Base-by-base conservation (phyloP, 1,140 invertebrate genomes). In the Macrobrachium nipponense region DNA sequence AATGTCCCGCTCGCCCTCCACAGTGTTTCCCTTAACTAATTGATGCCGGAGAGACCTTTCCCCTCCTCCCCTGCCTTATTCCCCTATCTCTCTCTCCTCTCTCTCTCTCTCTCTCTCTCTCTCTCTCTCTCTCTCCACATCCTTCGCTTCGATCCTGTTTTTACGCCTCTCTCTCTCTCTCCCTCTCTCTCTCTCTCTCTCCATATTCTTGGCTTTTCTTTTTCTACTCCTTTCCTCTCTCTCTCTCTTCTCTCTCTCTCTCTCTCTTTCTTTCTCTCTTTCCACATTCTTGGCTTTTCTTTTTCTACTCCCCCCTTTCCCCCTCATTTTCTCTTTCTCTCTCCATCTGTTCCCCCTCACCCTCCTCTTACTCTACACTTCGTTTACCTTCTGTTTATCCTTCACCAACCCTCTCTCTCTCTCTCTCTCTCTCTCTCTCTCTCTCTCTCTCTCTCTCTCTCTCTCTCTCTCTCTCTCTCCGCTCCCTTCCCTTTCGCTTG, bases 241-340 rank as follows among this genome's bases (percentile, higher is more conserved):
- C 27, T 60, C 51, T 60, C 51, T 44, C 64, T 61, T 64, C 62
- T 43, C 78, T 62, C 27, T 43, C n/a, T 43, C 78, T 43, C 60
- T 80, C 62, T 64, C 78, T 80, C 62, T 77, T 44, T 59, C 75
- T 77, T 44, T 80, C 60, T 64, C 62, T 43, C 62, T 64, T 11
- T 23, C 23, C 44, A 58, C 17, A 58, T 58, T 77, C 43, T 58
- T 18, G 17, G 43, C 23, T 58, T 77, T 58, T 77, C 75, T 43
- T 61, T 44, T 44, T 64, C 59, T 36, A n/a, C 64, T 44, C 43
- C 61, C 60, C 43, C 23, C 27, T 60, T 43, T 23, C 64, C 78
- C 27, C 78, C 51, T 44, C 64, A 23, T 58, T 51, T 59, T 51
- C 18, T 27, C 36, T 44, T 27, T 7, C 15, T 27, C 51, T n/a